phyloP scores from a whole-genome alignment of 2,113 vertebrate species.

The Pseudois nayaur region DNA sequence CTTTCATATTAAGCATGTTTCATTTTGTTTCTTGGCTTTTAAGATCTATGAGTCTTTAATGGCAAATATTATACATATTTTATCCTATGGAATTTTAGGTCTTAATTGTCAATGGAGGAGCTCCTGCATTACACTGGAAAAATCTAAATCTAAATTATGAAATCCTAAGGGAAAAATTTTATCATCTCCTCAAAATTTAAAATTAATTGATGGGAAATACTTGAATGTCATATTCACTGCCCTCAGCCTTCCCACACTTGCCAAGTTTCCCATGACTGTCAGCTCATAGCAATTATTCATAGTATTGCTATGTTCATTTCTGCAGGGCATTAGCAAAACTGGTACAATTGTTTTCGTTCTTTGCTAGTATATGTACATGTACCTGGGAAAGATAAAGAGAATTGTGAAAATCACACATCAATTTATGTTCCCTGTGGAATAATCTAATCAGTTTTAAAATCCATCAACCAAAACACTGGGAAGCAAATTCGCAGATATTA shows the following conservation, averaged over 20 bases:
- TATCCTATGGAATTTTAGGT: neutral
- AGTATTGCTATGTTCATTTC: neutral
- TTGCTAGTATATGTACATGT: neutral
- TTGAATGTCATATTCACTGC: neutral
- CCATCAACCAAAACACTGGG: neutral
- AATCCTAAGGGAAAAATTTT: neutral
- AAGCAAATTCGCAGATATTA: slow-evolving; percentile 23
- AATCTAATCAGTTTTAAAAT: neutral
- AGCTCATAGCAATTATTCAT: neutral
- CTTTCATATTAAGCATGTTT: neutral
- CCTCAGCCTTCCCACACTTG: neutral
- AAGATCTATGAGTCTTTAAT: neutral
- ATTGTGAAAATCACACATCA: neutral
- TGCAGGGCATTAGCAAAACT: neutral
- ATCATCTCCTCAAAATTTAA: neutral
- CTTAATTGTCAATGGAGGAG: neutral
- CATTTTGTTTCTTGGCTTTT: neutral
- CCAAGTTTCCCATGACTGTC: neutral
- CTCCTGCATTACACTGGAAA: neutral
- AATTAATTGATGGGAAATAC: neutral
- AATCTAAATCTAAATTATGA: neutral
- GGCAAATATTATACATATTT: neutral
- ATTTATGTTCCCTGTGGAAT: neutral
- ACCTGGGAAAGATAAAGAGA: neutral
- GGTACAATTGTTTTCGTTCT: neutral